These are phyloP conservation scores for Catonia carolina DNA, from an alignment of 2,888 invertebrate genomes.

Conservation along the genomic window DNA sequence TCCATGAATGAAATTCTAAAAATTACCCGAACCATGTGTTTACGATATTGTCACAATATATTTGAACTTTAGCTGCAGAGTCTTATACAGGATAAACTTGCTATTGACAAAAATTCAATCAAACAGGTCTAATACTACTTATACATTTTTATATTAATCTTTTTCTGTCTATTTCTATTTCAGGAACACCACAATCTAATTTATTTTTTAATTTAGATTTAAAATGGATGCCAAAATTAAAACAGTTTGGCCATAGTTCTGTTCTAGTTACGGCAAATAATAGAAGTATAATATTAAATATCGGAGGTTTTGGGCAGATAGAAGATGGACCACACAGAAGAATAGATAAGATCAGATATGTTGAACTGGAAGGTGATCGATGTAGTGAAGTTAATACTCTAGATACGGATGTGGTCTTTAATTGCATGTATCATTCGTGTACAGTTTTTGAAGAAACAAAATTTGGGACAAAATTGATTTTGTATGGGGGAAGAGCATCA, in stretches of 20 bases:
- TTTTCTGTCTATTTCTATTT: too few relatives aligned
- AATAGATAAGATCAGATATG: slow-evolving; percentile 14
- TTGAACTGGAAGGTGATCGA: slow-evolving; percentile 12
- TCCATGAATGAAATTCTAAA: too few relatives aligned
- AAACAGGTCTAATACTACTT: too few relatives aligned
- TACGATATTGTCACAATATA: too few relatives aligned
- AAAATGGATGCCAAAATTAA: too few relatives aligned
- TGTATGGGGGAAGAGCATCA: slow-evolving; percentile 42
- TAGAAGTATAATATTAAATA: neutral
- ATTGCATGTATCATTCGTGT: slow-evolving; percentile 30
- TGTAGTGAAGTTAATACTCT: neutral
- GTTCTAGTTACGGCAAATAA: neutral
- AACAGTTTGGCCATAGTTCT: neutral
- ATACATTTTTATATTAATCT: too few relatives aligned
- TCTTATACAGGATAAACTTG: too few relatives aligned
- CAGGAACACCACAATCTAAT: too few relatives aligned
- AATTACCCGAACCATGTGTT: too few relatives aligned
- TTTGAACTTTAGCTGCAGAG: too few relatives aligned
- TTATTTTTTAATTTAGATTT: too few relatives aligned
- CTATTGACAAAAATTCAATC: too few relatives aligned
- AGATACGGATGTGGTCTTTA: neutral
- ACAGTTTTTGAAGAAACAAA: slow-evolving; percentile 9
- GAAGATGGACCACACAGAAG: slow-evolving; percentile 16
- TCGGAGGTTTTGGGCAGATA: slow-evolving; percentile 17
- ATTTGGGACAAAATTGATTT: slow-evolving; percentile 28